Evolutionary conservation across 2,888 invertebrate genomes (phyloP), one percentile per base, ranked within the genome.

Genomic region (Dolichopus griseipennis): DNA sequence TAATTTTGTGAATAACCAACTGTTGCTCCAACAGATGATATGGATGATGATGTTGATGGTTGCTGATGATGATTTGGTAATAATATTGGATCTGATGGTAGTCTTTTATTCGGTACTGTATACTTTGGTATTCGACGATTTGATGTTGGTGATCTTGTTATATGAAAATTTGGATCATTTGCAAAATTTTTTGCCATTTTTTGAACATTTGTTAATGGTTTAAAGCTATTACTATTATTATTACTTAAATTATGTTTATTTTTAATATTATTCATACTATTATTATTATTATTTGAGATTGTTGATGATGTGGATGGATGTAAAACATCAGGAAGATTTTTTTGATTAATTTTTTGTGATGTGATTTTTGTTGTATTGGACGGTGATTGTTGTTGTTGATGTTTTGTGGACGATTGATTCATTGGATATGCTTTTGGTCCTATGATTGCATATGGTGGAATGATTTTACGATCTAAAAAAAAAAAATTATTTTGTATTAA

Each of bases 101-200:
- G 52, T 20, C 6, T 67, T 63, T 34, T 68, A 66, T 62, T 73
- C 18, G 73, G 70, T 67, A 73, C 68, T 71, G 76, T 68, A 72
- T 71, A 73, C 73, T 76, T 71, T 69, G 74, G 73, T 69, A 73
- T 72, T 67, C 70, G 69, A 10, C 72, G 71, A 62, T 73, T 72
- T 65, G 71, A 70, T 9, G 41, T 71, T 62, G 73, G 73, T 43
- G 73, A 73, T 68, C 69, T 21, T 65, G 68, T 72, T 62, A 73
- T 72, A 62, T 72, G 75, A 72, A 74, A 75, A 66, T 72, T 77
- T 66, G 76, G 76, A 74, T 75, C 76, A 37, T 74, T 78, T 72
- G 77, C 75, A 69, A 80, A 74, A 72, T 76, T 76, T 70, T 77
- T 75, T 21, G 77, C 75, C 70, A 78, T 72, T 70, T 76, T 75